Evolutionary conservation across 2,888 invertebrate species (phyloP).

Genomic region (Pinctada fucata): DNA sequence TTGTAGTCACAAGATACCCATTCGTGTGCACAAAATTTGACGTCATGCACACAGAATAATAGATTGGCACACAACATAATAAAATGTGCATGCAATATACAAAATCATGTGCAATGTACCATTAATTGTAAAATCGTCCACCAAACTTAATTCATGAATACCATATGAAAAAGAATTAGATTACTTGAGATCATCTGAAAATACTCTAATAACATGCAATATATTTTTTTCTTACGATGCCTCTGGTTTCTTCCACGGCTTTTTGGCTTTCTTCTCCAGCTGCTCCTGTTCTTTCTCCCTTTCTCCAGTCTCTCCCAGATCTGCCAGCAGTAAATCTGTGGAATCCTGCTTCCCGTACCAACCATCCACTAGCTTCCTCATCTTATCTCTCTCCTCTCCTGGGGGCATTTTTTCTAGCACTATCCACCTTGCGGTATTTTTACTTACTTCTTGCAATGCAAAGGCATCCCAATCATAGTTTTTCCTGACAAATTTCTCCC

Average conservation of each 20-base stretch:
- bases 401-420: constrained; percentile 66
- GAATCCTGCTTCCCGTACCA: constrained; percentile 69
- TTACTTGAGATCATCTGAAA: too few relatives aligned
- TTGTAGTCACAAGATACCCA: too few relatives aligned
- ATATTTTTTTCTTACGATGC: constrained; percentile 51
- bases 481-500: constrained; percentile 13
- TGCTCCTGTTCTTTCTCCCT: constrained; percentile 46
- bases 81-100: too few relatives aligned
- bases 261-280: constrained; percentile 51
- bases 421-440: constrained; percentile 75
- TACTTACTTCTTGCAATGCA: constrained; percentile 71
- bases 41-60: too few relatives aligned
- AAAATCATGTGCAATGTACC: too few relatives aligned
- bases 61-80: too few relatives aligned
- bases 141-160: too few relatives aligned
- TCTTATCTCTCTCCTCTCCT: constrained; percentile 59
- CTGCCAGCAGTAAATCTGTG: constrained; percentile 69
- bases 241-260: constrained; percentile 60
- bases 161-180: too few relatives aligned
- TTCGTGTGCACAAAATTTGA: too few relatives aligned
- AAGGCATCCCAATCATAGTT: constrained; percentile 74
- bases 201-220: neutral
- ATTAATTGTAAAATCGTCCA: too few relatives aligned
- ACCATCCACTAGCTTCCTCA: constrained; percentile 57
- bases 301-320: constrained; percentile 59